These are phyloP conservation scores for Drosophila pectinifera DNA, from an alignment of 1,140 invertebrate species.

Conservation along the genomic window DNA sequence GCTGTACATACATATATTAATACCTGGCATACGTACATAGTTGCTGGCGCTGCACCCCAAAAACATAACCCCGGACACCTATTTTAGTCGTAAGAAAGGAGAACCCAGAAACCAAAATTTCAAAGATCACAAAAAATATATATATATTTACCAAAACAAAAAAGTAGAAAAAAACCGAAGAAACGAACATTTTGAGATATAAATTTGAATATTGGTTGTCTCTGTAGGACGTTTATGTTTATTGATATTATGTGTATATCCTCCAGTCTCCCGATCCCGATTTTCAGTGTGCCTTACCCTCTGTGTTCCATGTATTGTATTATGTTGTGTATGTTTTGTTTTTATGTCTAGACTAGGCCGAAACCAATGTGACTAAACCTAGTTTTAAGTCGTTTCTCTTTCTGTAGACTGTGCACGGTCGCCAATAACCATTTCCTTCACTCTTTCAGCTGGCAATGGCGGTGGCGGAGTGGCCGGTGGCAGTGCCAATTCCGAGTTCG, in stretches of 20 bases:
- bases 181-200: slow-evolving; percentile 6
- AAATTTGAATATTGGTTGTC: slow-evolving; percentile 21
- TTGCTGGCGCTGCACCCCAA: slow-evolving; percentile 38
- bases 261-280: slow-evolving; percentile 4
- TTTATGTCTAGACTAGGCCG: slow-evolving; percentile 37
- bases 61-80: slow-evolving; percentile 3
- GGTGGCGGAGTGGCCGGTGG: slow-evolving; percentile 57
- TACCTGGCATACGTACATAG: slow-evolving; percentile 24
- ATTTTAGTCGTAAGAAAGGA: slow-evolving; percentile 13
- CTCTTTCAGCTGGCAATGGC: slow-evolving; percentile 68
- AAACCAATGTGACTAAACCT: slow-evolving; percentile 69
- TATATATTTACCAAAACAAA: background rate
- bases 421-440: background rate
- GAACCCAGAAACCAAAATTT: background rate
- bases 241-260: slow-evolving; percentile 1
- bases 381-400: slow-evolving; percentile 27
- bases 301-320: slow-evolving; percentile 46
- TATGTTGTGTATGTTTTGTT: slow-evolving; percentile 49
- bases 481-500: slow-evolving; percentile 89
- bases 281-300: slow-evolving; percentile 14
- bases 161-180: no score
- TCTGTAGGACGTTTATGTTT: slow-evolving; percentile 26
- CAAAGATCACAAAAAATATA: background rate
- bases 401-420: background rate
- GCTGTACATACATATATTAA: slow-evolving; percentile 39